Conservation (phyloP, 2,888 invertebrate genomes). For the Standfussiana lucernea region DNA sequence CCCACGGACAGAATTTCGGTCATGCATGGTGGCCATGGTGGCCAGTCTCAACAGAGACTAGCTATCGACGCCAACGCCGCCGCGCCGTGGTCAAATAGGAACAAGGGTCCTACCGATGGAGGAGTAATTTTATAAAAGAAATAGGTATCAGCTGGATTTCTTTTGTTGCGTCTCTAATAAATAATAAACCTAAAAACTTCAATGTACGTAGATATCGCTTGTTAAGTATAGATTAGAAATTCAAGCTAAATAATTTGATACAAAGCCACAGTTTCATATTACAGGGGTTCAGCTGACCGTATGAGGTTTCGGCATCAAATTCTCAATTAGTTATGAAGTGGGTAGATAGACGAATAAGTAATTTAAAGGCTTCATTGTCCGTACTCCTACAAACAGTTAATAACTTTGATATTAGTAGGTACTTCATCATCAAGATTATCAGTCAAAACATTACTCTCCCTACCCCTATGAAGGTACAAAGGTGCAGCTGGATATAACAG, state of each 20-base stretch:
- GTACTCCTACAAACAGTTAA: neutral
- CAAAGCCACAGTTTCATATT: slow-evolving; percentile 73
- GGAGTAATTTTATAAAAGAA: neutral
- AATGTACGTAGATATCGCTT: neutral
- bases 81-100: too few relatives aligned
- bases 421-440: neutral
- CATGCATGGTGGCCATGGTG: neutral
- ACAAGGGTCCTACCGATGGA: neutral
- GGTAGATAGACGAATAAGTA: neutral
- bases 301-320: slow-evolving; percentile 42
- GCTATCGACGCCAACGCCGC: neutral
- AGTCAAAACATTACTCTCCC: neutral
- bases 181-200: neutral
- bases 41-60: neutral
- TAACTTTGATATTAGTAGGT: neutral
- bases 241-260: slow-evolving; percentile 51
- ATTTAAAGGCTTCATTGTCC: neutral
- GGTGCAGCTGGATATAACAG: neutral
- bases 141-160: neutral
- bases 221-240: slow-evolving; percentile 49
- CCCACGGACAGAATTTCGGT: neutral
- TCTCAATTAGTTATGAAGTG: slow-evolving; percentile 2
- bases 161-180: neutral
- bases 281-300: slow-evolving; percentile 49
- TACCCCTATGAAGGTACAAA: neutral